Evolutionary conservation across 2,888 invertebrate genomes (phyloP).

Genomic region (Pseudanteris insignis): DNA sequence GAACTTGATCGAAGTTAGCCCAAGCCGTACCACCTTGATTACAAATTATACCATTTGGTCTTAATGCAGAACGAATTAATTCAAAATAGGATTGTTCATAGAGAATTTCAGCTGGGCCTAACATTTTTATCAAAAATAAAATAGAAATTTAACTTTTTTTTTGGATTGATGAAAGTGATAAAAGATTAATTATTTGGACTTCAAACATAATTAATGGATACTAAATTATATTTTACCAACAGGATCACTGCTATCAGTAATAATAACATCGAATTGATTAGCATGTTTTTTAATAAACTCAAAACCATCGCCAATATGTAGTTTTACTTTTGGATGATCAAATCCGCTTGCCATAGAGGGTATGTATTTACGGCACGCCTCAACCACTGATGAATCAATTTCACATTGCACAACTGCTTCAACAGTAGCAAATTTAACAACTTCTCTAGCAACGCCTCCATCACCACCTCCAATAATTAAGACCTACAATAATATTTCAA

Average conservation of each 20-base stretch:
- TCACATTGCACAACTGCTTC: constrained; percentile 90
- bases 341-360: constrained; percentile 93
- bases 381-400: constrained; percentile 92
- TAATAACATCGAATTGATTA: constrained; percentile 93
- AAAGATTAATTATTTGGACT: no score
- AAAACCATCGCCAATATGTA: constrained; percentile 93
- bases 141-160: no score
- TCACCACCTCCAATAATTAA: constrained; percentile 98
- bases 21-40: constrained; percentile 86
- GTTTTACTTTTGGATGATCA: constrained; percentile 80
- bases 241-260: constrained; percentile 98
- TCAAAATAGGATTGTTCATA: constrained; percentile 86
- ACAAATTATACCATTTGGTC: constrained; percentile 89
- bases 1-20: constrained; percentile 82
- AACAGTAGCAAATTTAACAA: constrained; percentile 90
- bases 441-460: constrained; percentile 96
- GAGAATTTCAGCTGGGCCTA: constrained; percentile 76
- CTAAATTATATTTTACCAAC: constrained; percentile 74
- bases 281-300: constrained; percentile 89
- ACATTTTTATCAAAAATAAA: no score
- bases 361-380: constrained; percentile 86
- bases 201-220: constrained; percentile 1
- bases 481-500: constrained; percentile 69
- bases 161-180: no score
- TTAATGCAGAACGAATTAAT: constrained; percentile 84